A percentile compares a stretch with the other conserved stretches of the same genome.
Evolutionary conservation across 2,797 vertebrate genomes (phyloP).

Genomic region (Tinamus major): DNA sequence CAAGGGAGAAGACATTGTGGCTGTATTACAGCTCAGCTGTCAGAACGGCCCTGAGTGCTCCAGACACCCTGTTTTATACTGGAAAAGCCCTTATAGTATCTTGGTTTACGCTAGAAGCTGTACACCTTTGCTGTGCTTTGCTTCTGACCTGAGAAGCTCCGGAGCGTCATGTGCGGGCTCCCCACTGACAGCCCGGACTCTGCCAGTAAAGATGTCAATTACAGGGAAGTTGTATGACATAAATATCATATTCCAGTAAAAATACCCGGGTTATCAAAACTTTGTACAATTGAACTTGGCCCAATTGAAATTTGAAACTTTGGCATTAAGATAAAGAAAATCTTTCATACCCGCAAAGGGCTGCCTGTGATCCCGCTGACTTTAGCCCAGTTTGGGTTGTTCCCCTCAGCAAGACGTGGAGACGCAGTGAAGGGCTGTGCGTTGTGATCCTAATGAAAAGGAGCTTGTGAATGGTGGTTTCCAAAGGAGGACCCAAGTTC

Average conservation of each 20-base stretch:
- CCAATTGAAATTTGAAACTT: not conserved
- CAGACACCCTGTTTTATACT: fast-evolving
- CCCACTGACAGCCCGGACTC: not conserved
- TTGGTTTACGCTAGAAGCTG: not conserved
- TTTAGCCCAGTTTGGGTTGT: not conserved
- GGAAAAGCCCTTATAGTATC: not conserved
- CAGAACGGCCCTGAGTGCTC: not conserved
- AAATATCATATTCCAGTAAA: not conserved
- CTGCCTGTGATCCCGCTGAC: not conserved
- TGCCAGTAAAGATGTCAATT: not conserved
- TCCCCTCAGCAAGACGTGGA: not conserved
- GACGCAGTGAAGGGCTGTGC: not conserved
- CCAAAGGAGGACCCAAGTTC: not conserved
- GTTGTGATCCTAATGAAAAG: not conserved
- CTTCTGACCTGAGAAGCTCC: not conserved
- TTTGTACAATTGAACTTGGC: not conserved
- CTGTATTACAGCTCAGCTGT: not conserved
- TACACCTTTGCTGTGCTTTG: not conserved
- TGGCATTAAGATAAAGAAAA: not conserved
- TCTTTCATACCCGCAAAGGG: not conserved
- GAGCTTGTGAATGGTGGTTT: not conserved
- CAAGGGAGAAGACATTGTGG: not conserved
- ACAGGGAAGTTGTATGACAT: not conserved
- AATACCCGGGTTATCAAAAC: not conserved
- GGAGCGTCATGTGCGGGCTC: not conserved